Percentiles rank a stretch among this genome's conserved stretches.
Evolutionary conservation across 2,797 vertebrate species (phyloP).

Genomic region (Enoplosus armatus): DNA sequence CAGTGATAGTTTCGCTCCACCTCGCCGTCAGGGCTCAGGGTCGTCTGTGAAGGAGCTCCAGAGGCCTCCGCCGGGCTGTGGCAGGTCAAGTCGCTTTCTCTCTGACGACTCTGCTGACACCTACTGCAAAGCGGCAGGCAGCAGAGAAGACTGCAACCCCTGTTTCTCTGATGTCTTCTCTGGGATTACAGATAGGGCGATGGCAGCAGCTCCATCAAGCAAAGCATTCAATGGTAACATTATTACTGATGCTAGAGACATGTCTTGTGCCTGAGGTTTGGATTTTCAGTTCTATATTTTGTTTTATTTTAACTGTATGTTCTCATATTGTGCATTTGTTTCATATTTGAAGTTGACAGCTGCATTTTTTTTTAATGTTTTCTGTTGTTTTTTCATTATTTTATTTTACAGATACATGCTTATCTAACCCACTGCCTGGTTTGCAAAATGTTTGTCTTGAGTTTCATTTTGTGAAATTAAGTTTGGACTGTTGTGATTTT

Average conservation of each 20-base stretch:
- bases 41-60: slow-evolving; percentile 71
- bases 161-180: slow-evolving; percentile 77
- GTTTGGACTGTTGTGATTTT: slow-evolving; percentile 41
- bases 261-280: slow-evolving; percentile 59
- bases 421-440: slow-evolving; percentile 45
- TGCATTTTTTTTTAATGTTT: neutral
- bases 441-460: slow-evolving; percentile 38
- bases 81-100: slow-evolving; percentile 79
- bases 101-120: slow-evolving; percentile 83
- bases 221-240: slow-evolving; percentile 87
- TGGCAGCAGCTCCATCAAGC: slow-evolving; percentile 64
- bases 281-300: slow-evolving; percentile 39
- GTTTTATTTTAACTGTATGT: slow-evolving; percentile 26
- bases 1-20: slow-evolving; percentile 79
- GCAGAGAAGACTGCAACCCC: slow-evolving; percentile 77
- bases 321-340: slow-evolving; percentile 43
- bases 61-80: slow-evolving; percentile 67
- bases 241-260: slow-evolving; percentile 60
- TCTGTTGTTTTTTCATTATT: slow-evolving; percentile 22
- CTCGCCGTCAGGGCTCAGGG: slow-evolving; percentile 64
- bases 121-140: slow-evolving; percentile 65
- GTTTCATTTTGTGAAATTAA: slow-evolving; percentile 25
- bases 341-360: neutral
- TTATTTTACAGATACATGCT: slow-evolving; percentile 4
- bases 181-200: slow-evolving; percentile 70